Evolutionary conservation across 2,888 invertebrate genomes (phyloP).

Genomic region (Tetrapedia diversipes): DNA sequence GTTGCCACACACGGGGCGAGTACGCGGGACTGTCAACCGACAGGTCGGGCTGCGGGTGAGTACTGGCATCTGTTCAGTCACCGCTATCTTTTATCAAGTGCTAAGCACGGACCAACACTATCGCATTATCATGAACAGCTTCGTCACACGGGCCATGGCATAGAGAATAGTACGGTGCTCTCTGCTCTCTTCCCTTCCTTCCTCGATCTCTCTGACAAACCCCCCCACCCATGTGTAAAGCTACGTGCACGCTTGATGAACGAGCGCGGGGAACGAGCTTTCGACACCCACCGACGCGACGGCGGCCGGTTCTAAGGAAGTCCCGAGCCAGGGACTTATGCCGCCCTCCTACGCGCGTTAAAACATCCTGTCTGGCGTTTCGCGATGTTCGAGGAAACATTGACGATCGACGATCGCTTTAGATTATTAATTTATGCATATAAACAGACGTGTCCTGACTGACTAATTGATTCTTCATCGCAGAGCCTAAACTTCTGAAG

Average conservation of each 20-base stretch:
- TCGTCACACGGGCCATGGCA: constrained; percentile 69
- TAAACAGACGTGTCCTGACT: no score
- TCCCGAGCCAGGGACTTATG: no score
- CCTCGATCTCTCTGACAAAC: constrained; percentile 47
- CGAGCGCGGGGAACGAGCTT: constrained; percentile 46
- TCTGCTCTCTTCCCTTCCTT: constrained; percentile 61
- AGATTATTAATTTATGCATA: no score
- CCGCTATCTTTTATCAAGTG: constrained; percentile 82
- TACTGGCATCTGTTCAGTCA: constrained; percentile 79
- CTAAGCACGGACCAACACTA: constrained; percentile 79
- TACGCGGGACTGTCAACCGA: constrained; percentile 60
- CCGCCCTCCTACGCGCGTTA: no score
- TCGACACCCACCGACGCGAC: constrained; percentile 49
- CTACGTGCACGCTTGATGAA: constrained; percentile 50
- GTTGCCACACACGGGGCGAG: constrained; percentile 53
- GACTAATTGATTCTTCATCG: no score
- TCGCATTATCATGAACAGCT: constrained; percentile 76
- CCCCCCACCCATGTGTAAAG: constrained; percentile 53
- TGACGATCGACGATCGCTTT: not conserved
- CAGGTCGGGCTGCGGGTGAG: constrained; percentile 68
- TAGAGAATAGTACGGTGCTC: constrained; percentile 60
- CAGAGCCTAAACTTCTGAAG: no score
- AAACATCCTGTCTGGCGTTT: not conserved
- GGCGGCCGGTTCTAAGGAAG: constrained; percentile 36
- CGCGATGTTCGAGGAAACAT: no score